A percentile compares a stretch with the other conserved stretches of the same genome.
Conservation (phyloP, 2,888 invertebrate genomes). For the Atethmia centrago region DNA sequence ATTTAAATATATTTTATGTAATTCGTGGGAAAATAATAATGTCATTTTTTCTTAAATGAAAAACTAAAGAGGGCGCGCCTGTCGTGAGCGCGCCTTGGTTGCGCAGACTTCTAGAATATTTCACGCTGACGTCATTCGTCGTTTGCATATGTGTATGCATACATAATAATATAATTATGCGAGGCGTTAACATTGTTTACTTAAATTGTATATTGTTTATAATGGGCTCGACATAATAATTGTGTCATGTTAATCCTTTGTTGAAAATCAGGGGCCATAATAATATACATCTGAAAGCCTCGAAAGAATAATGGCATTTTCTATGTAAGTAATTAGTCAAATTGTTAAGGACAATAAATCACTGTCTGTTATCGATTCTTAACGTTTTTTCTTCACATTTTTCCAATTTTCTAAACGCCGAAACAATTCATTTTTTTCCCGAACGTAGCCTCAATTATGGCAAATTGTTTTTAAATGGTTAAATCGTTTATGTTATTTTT, state of each 20-base stretch:
- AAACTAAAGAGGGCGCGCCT: too few relatives aligned
- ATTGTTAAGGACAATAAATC: constrained; percentile 31
- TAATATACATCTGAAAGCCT: constrained; percentile 17
- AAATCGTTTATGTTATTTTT: neutral
- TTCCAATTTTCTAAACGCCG: neutral
- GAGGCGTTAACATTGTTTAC: too few relatives aligned
- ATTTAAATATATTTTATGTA: too few relatives aligned
- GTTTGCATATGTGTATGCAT: too few relatives aligned
- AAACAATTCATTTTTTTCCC: constrained; percentile 29
- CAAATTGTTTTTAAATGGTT: constrained; percentile 10
- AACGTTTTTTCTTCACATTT: constrained; percentile 20
- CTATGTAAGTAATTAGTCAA: constrained; percentile 36
- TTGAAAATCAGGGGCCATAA: constrained; percentile 15
- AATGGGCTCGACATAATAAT: neutral
- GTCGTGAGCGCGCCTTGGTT: too few relatives aligned
- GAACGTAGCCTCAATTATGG: constrained; percentile 22
- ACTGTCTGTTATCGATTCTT: constrained; percentile 26
- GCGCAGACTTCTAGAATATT: too few relatives aligned
- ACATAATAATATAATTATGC: too few relatives aligned
- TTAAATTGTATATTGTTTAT: neutral
- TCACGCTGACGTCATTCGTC: too few relatives aligned
- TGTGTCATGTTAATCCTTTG: neutral
- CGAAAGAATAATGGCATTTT: constrained; percentile 31
- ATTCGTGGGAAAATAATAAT: too few relatives aligned
- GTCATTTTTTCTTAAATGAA: too few relatives aligned